These are phyloP conservation scores for Heliconius sara DNA, from an alignment of 2,888 invertebrate genomes.

Conservation along the genomic window DNA sequence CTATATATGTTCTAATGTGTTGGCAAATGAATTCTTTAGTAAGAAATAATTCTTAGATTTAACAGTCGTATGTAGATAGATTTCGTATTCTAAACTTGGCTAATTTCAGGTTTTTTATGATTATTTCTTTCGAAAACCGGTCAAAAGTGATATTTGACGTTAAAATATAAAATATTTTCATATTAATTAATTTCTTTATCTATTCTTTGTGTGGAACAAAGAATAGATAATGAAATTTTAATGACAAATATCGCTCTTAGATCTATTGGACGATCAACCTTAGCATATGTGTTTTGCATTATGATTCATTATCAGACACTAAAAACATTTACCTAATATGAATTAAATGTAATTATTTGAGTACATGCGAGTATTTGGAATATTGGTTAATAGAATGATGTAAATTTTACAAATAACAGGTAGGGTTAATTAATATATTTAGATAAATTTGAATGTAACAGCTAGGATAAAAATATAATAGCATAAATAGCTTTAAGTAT, in stretches of 20 bases:
- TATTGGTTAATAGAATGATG: slow-evolving; percentile 25
- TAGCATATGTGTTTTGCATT: slow-evolving; percentile 15
- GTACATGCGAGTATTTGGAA: slow-evolving; percentile 17
- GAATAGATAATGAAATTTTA: too few relatives aligned
- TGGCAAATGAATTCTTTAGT: background rate
- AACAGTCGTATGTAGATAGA: background rate
- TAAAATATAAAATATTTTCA: too few relatives aligned
- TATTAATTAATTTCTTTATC: too few relatives aligned
- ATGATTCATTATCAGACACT: slow-evolving; percentile 2
- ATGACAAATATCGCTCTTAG: background rate
- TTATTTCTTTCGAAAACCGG: background rate
- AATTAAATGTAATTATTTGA: slow-evolving; percentile 32
- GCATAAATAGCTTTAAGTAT: slow-evolving; percentile 14
- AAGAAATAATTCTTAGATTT: background rate
- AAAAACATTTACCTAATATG: slow-evolving; percentile 25
- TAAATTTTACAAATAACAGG: slow-evolving; percentile 11
- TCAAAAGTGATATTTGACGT: too few relatives aligned
- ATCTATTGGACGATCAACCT: slow-evolving; percentile 17
- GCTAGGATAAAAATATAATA: slow-evolving; percentile 29
- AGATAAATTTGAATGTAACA: background rate
- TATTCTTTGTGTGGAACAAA: too few relatives aligned
- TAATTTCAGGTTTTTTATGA: background rate
- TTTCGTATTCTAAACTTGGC: background rate
- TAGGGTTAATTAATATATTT: background rate
- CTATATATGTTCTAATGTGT: background rate